phyloP scores from a whole-genome alignment of 2,113 vertebrate genomes.

The Cygnus buccinator region DNA sequence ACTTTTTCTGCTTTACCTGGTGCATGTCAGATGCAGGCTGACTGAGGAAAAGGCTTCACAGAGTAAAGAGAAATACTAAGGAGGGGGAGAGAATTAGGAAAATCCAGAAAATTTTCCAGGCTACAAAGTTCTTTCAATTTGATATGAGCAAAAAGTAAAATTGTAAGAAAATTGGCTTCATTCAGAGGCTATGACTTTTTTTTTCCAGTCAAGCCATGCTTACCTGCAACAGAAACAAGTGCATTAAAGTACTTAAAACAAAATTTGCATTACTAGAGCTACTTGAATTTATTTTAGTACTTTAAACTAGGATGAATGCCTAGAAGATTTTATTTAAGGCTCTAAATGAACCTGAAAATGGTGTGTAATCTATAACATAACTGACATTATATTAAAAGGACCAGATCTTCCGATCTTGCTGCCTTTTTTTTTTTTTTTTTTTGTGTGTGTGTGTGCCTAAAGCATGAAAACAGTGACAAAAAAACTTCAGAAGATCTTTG shows the following conservation, averaged over 20 bases:
- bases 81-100: background rate
- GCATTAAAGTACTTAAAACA: background rate
- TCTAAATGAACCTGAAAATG: slow-evolving; percentile 30
- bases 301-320: background rate
- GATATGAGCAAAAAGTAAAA: background rate
- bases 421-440: no score
- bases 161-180: background rate
- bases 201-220: background rate
- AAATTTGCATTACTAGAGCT: slow-evolving; percentile 16
- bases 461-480: background rate
- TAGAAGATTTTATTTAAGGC: background rate
- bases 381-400: background rate
- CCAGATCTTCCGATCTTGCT: background rate
- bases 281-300: slow-evolving; percentile 20
- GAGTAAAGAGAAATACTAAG: background rate
- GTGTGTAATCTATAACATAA: slow-evolving; percentile 26
- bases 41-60: background rate
- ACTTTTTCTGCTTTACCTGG: background rate
- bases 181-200: background rate
- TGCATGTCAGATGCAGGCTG: background rate
- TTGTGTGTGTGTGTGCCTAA: background rate
- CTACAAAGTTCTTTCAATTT: background rate
- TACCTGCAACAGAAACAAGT: background rate
- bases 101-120: background rate
- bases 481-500: background rate